A percentile compares a stretch with the other conserved stretches of the same genome.
phyloP scores from a whole-genome alignment of 2,888 invertebrate genomes.

The Stenoptilia bipunctidactyla region DNA sequence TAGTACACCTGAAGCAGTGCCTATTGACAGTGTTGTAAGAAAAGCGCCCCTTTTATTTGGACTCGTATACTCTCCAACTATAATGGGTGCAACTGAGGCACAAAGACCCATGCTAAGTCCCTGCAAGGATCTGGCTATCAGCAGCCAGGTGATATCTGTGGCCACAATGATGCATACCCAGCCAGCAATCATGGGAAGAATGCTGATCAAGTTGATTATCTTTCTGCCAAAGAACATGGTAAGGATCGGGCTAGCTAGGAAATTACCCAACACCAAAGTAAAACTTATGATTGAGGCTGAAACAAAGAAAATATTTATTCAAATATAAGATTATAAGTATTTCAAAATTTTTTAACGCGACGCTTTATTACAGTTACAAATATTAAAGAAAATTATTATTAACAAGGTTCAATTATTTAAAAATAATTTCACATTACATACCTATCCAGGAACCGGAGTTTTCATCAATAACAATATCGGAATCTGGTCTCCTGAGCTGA shows the following conservation, averaged over 20 bases:
- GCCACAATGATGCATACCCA: slow-evolving; percentile 61
- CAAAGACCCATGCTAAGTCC: slow-evolving; percentile 59
- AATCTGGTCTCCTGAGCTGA: slow-evolving; percentile 43
- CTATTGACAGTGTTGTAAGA: slow-evolving; percentile 64
- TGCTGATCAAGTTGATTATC: slow-evolving; percentile 51
- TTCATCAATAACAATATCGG: slow-evolving; percentile 35
- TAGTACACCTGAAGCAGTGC: slow-evolving; percentile 69
- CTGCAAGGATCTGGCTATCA: slow-evolving; percentile 33
- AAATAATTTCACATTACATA: too few relatives aligned
- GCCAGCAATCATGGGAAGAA: slow-evolving; percentile 53
- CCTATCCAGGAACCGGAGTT: slow-evolving; percentile 68
- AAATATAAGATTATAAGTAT: too few relatives aligned
- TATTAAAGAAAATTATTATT: too few relatives aligned
- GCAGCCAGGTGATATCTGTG: slow-evolving; percentile 31
- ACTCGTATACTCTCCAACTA: slow-evolving; percentile 63
- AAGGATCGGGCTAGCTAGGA: slow-evolving; percentile 33
- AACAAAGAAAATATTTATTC: slow-evolving; percentile 20
- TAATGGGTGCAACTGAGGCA: slow-evolving; percentile 46
- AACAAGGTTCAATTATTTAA: slow-evolving; percentile 1
- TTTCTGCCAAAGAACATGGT: slow-evolving; percentile 70
- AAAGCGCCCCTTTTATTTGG: slow-evolving; percentile 71
- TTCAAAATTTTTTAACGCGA: too few relatives aligned
- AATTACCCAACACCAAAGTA: slow-evolving; percentile 37
- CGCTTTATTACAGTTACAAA: too few relatives aligned
- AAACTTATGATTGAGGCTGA: slow-evolving; percentile 42